Conservation (phyloP, 2,888 invertebrate species). For the Petrophora chlorosata region DNA sequence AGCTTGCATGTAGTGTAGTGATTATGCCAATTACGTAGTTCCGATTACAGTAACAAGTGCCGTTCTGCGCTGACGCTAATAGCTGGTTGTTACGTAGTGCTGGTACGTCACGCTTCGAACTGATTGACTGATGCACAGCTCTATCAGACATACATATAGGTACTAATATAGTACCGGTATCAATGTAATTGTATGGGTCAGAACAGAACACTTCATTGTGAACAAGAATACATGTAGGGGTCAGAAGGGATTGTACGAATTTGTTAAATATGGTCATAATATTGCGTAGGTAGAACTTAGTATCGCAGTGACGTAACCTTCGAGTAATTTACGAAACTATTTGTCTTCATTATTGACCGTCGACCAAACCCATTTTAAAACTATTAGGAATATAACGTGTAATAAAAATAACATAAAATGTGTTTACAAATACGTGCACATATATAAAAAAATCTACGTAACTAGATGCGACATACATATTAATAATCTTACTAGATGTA, state of each 20-base stretch:
- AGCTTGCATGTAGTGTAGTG: slow-evolving; percentile 19
- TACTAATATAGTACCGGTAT: too few species aligned
- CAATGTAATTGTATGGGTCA: background rate
- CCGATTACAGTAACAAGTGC: slow-evolving; percentile 31
- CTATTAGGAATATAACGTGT: too few species aligned
- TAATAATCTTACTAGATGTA: too few species aligned
- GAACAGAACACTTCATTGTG: slow-evolving; percentile 4
- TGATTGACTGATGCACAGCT: slow-evolving; percentile 15
- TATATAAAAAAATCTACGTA: too few species aligned
- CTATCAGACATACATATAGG: background rate
- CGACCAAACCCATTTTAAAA: too few species aligned
- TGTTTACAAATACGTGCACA: too few species aligned
- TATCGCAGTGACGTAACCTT: background rate
- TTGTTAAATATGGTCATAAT: background rate
- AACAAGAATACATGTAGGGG: slow-evolving; percentile 10
- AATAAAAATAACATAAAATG: too few species aligned
- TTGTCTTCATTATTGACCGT: background rate
- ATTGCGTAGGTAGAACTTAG: background rate
- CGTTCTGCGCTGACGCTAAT: slow-evolving; percentile 27
- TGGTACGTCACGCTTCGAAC: slow-evolving; percentile 19
- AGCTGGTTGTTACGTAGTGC: slow-evolving; percentile 14
- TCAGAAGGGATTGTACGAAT: too few species aligned
- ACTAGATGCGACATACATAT: too few species aligned
- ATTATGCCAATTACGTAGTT: slow-evolving; percentile 32
- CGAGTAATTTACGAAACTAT: slow-evolving; percentile 4